Conservation (phyloP, 2,888 invertebrate species). For the Drosophila atroscutellata region DNA sequence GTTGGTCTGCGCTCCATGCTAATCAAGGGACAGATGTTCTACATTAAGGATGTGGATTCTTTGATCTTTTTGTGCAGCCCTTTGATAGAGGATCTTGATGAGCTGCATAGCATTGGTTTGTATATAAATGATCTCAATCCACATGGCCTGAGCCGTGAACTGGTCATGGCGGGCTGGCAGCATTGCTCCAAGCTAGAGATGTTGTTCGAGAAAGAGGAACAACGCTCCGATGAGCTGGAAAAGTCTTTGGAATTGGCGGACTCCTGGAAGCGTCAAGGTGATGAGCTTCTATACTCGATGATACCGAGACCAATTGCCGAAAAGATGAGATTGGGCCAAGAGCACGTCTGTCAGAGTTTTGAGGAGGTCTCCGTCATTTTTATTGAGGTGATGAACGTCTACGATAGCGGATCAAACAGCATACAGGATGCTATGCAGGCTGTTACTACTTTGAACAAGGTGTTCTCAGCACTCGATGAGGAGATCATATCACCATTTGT, state of each 20-base stretch:
- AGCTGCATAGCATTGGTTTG: slow-evolving; percentile 91
- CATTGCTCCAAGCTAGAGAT: slow-evolving; percentile 92
- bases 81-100: slow-evolving; percentile 94
- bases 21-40: slow-evolving; percentile 94
- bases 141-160: slow-evolving; percentile 94
- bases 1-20: slow-evolving; percentile 87
- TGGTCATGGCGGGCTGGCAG: slow-evolving; percentile 94
- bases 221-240: slow-evolving; percentile 91
- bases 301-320: slow-evolving; percentile 95
- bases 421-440: slow-evolving; percentile 90
- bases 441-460: slow-evolving; percentile 93
- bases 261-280: slow-evolving; percentile 93
- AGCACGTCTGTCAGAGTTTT: slow-evolving; percentile 92
- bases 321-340: slow-evolving; percentile 90
- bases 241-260: slow-evolving; percentile 91
- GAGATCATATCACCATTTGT: slow-evolving; percentile 93
- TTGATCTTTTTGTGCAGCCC: slow-evolving; percentile 95
- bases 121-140: slow-evolving; percentile 93
- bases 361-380: slow-evolving; percentile 85
- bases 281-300: slow-evolving; percentile 95
- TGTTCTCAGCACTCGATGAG: slow-evolving; percentile 93
- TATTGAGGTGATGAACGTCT: slow-evolving; percentile 83
- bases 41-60: slow-evolving; percentile 91
- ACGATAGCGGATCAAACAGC: slow-evolving; percentile 79
- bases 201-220: slow-evolving; percentile 93